Percentiles rank a stretch among this genome's conserved stretches.
Conservation (phyloP, 2,888 invertebrate species). For the Alloscopus bannaensis region DNA sequence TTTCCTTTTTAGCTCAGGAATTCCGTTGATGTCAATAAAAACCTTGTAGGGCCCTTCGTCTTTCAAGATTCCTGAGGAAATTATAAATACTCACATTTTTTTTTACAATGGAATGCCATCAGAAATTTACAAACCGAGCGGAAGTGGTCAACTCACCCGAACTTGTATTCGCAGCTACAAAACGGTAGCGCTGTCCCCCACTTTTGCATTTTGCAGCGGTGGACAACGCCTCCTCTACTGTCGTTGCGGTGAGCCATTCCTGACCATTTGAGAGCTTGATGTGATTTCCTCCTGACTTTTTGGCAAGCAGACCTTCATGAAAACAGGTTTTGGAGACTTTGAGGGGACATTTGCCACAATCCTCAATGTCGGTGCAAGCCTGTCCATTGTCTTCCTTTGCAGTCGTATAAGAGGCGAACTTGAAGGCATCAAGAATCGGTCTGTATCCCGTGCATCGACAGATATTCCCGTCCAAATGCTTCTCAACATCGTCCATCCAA, state of each 20-base stretch:
- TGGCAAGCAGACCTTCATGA: constrained; percentile 18
- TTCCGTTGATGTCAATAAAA: constrained; percentile 58
- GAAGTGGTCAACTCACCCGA: constrained; percentile 78
- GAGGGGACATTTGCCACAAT: constrained; percentile 55
- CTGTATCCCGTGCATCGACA: constrained; percentile 81
- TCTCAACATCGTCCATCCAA: constrained; percentile 52
- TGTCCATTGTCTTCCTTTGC: constrained; percentile 78
- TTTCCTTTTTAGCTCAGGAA: constrained; percentile 55
- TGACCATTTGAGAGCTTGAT: constrained; percentile 55
- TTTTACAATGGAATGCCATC: neutral
- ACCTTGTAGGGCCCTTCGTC: constrained; percentile 51
- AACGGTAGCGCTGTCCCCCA: constrained; percentile 76
- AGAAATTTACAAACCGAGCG: neutral
- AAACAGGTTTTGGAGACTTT: neutral
- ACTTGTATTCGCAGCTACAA: constrained; percentile 86
- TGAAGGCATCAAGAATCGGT: constrained; percentile 85
- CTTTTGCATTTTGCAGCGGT: constrained; percentile 17
- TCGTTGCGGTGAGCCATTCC: constrained; percentile 67
- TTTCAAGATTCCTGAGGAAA: constrained; percentile 51
- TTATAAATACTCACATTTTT: neutral
- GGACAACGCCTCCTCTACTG: constrained; percentile 46
- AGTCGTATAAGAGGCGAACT: constrained; percentile 82
- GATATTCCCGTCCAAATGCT: constrained; percentile 49
- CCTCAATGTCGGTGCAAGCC: constrained; percentile 76
- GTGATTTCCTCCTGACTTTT: constrained; percentile 7